Conservation (phyloP, 2,797 vertebrate species). For the Natrix natrix region DNA sequence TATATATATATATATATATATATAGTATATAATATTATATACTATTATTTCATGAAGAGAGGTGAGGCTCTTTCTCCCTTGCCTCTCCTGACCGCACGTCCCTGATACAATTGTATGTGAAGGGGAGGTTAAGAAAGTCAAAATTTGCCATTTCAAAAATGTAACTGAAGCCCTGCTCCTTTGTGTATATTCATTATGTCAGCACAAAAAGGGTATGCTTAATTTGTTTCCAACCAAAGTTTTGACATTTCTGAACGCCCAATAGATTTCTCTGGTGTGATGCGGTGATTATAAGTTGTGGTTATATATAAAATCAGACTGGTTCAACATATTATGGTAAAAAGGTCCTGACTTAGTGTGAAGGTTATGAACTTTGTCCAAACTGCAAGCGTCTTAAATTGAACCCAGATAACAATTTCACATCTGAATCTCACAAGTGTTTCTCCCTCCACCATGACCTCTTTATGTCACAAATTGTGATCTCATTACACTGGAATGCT, state of each 20-base stretch:
- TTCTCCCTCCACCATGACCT: neutral
- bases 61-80: no score
- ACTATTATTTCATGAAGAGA: no score
- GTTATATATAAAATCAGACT: neutral
- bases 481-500: no score
- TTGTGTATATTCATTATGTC: neutral
- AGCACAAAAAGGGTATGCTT: neutral
- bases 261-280: neutral
- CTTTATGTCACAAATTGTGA: neutral
- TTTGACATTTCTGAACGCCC: neutral
- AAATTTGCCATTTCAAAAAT: neutral
- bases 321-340: neutral
- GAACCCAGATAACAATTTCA: neutral
- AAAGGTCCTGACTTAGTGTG: neutral
- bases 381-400: neutral
- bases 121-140: neutral
- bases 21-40: no score
- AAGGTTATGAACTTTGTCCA: neutral
- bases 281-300: neutral
- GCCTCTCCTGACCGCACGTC: no score
- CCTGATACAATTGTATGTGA: neutral
- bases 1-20: no score
- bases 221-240: neutral
- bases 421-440: neutral
- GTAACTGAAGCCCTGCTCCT: neutral